Percentiles rank a stretch among this genome's conserved stretches.
phyloP scores from a whole-genome alignment of 2,113 vertebrate genomes.

The Ptychochromis oligacanthus region DNA sequence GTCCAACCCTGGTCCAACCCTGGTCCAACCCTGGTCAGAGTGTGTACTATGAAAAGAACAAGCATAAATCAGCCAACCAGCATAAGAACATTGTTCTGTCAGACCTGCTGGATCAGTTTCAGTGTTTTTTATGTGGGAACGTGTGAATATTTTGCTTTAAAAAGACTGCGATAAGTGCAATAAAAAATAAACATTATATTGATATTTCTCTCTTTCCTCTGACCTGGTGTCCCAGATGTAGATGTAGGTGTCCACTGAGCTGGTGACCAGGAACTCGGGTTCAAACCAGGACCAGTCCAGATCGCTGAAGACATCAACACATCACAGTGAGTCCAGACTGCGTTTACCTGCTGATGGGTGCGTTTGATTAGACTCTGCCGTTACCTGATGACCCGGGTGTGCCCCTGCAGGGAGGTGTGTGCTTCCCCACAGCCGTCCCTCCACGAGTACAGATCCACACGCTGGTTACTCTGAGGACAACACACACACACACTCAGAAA shows the following conservation, averaged over 20 bases:
- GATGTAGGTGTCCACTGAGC: conserved; percentile 98
- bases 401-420: conserved; percentile 92
- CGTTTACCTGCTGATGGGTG: background rate
- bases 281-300: conserved; percentile 98
- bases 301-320: conserved; percentile 80
- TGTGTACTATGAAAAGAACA: too few species aligned
- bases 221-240: conserved; percentile 99
- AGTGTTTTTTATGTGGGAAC: background rate
- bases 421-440: conserved; percentile 89
- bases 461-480: conserved; percentile 91
- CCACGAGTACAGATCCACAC: conserved; percentile 96
- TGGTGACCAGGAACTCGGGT: conserved; percentile 92
- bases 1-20: too few species aligned
- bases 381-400: conserved; percentile 98
- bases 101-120: background rate
- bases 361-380: background rate
- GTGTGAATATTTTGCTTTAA: background rate
- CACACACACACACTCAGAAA: background rate
- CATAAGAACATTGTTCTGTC: background rate
- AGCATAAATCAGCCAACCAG: background rate
- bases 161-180: background rate
- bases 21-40: too few species aligned
- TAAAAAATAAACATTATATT: rapidly evolving
- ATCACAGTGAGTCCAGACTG: background rate
- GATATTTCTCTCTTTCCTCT: conserved; percentile 30